Conservation (phyloP, 1,140 invertebrate genomes). For the Plectrocnemia conspersa region DNA sequence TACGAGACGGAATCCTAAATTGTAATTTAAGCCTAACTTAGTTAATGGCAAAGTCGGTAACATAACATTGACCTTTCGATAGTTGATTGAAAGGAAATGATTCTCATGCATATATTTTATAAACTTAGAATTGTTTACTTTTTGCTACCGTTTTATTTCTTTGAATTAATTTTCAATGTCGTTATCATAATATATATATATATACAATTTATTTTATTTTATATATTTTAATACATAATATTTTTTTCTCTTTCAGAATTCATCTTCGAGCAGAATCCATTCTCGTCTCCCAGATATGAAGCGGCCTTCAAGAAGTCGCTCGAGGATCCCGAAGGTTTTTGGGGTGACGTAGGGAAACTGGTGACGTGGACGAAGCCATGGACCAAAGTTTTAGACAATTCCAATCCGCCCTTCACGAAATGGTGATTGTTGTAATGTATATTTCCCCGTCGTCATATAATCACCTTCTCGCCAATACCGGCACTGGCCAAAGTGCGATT, state of each 20-base stretch:
- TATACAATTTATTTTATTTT: too few relatives aligned
- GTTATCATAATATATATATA: too few relatives aligned
- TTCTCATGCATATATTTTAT: too few relatives aligned
- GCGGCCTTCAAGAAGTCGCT: slow-evolving; percentile 65
- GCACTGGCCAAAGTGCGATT: slow-evolving; percentile 4
- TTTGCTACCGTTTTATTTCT: too few relatives aligned
- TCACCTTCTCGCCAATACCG: not conserved
- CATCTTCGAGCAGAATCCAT: slow-evolving; percentile 30
- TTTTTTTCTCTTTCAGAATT: slow-evolving; percentile 28
- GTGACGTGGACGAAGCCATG: slow-evolving; percentile 81
- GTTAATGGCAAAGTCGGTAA: too few relatives aligned
- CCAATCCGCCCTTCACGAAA: slow-evolving; percentile 80
- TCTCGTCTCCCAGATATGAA: slow-evolving; percentile 52
- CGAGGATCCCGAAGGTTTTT: slow-evolving; percentile 78
- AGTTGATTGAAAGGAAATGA: too few relatives aligned
- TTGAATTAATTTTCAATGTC: too few relatives aligned
- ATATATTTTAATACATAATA: too few relatives aligned
- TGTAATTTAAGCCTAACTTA: too few relatives aligned
- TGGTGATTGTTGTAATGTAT: slow-evolving; percentile 59
- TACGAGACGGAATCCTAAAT: too few relatives aligned
- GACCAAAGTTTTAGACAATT: slow-evolving; percentile 78
- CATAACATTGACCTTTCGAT: too few relatives aligned
- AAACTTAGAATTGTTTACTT: too few relatives aligned
- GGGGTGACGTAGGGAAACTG: slow-evolving; percentile 69
- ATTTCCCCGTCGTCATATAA: not conserved